Evolutionary conservation across 2,888 invertebrate genomes (phyloP).

Genomic region (Troilus luridus): DNA sequence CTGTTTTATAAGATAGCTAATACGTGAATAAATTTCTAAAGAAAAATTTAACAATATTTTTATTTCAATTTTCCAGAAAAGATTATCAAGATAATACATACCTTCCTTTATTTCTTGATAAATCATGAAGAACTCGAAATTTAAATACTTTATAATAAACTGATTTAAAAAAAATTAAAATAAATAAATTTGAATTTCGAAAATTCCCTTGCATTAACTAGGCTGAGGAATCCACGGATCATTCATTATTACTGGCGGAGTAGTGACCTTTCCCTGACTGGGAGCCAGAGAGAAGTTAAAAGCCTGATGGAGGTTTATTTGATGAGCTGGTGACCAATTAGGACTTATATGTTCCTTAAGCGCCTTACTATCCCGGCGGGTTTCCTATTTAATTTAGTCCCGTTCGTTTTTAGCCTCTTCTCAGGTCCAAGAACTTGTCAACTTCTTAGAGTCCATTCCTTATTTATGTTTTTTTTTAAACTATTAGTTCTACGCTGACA

Average conservation of each 20-base stretch:
- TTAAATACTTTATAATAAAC: too few relatives aligned
- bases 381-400: not conserved
- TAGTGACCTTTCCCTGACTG: not conserved
- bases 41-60: too few relatives aligned
- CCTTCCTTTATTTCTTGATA: too few relatives aligned
- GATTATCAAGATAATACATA: too few relatives aligned
- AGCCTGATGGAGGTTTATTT: constrained; percentile 22
- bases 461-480: not conserved
- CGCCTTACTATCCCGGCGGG: not conserved
- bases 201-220: not conserved
- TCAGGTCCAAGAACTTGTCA: not conserved
- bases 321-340: constrained; percentile 8
- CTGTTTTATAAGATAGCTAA: too few relatives aligned
- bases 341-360: constrained; percentile 25
- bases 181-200: not conserved
- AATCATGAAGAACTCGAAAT: too few relatives aligned
- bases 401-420: not conserved
- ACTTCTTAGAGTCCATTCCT: not conserved
- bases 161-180: too few relatives aligned
- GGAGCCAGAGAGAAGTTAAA: not conserved
- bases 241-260: not conserved
- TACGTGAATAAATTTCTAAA: too few relatives aligned
- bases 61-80: too few relatives aligned
- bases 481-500: not conserved
- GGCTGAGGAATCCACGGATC: not conserved